Percentiles rank a stretch among this genome's conserved stretches.
Conservation (phyloP, 2,113 vertebrate species). For the Axis porcinus region DNA sequence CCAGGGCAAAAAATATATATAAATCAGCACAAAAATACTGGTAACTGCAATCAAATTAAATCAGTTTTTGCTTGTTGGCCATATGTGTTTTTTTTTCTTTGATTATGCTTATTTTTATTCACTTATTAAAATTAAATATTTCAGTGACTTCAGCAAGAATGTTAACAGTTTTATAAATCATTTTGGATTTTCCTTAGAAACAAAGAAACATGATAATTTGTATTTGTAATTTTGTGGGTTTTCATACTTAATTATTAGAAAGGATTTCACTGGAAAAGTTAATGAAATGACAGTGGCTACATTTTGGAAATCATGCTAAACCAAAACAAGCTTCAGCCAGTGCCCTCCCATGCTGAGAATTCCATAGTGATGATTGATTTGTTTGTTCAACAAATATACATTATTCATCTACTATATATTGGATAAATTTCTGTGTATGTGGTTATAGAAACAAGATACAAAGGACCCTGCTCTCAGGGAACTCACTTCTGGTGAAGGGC, state of each 20-base stretch:
- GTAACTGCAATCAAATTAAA: background rate
- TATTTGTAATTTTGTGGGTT: background rate
- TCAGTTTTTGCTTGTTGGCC: background rate
- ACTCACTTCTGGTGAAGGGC: background rate
- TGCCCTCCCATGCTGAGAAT: background rate
- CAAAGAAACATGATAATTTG: background rate
- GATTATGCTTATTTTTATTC: background rate
- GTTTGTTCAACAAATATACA: background rate
- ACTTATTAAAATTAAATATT: background rate
- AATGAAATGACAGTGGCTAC: background rate
- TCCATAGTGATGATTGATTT: background rate
- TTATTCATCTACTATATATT: background rate
- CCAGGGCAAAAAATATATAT: background rate
- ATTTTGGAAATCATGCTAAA: background rate
- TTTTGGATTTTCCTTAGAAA: conserved; percentile 2
- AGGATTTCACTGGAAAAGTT: background rate
- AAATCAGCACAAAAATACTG: background rate
- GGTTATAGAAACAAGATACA: background rate
- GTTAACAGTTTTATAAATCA: background rate
- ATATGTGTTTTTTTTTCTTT: background rate
- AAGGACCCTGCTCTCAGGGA: background rate
- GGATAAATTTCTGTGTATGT: background rate
- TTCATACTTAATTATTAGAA: background rate
- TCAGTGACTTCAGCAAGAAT: background rate
- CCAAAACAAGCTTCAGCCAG: background rate